phyloP scores from a whole-genome alignment of 2,797 vertebrate genomes.

The Fistularia commersonii region DNA sequence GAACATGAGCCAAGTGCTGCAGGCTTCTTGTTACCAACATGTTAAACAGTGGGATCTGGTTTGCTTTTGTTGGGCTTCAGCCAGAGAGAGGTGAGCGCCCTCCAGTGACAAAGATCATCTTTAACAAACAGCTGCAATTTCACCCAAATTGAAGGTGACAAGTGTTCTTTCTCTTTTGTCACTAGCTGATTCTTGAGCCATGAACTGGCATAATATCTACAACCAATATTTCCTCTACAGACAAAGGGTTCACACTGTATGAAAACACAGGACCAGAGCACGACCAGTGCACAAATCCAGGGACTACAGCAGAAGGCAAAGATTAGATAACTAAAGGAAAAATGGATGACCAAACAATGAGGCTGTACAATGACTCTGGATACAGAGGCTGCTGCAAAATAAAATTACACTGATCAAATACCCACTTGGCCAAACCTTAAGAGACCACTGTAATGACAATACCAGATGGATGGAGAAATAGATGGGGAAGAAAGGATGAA shows the following conservation, averaged over 20 bases:
- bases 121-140: constrained; percentile 36
- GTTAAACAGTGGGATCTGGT: constrained; percentile 43
- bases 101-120: constrained; percentile 51
- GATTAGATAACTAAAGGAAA: constrained; percentile 32
- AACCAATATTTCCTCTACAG: constrained; percentile 36
- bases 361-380: constrained; percentile 21
- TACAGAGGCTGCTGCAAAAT: constrained; percentile 31
- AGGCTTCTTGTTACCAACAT: constrained; percentile 52
- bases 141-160: constrained; percentile 47
- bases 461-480: constrained; percentile 48
- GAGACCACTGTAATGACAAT: constrained; percentile 38
- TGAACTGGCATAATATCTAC: constrained; percentile 30
- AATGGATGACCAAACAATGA: constrained; percentile 20
- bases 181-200: constrained; percentile 34
- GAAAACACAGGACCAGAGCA: constrained; percentile 19
- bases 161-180: constrained; percentile 30
- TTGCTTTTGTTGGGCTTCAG: constrained; percentile 60
- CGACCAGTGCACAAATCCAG: constrained; percentile 25
- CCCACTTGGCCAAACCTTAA: constrained; percentile 39
- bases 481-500: constrained; percentile 2
- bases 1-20: constrained; percentile 46
- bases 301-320: constrained; percentile 19
- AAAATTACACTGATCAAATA: constrained; percentile 44
- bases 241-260: constrained; percentile 12
- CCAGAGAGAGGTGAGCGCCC: constrained; percentile 66